These are phyloP conservation scores for Otis tarda DNA, from an alignment of 2,113 vertebrate species.

Conservation along the genomic window DNA sequence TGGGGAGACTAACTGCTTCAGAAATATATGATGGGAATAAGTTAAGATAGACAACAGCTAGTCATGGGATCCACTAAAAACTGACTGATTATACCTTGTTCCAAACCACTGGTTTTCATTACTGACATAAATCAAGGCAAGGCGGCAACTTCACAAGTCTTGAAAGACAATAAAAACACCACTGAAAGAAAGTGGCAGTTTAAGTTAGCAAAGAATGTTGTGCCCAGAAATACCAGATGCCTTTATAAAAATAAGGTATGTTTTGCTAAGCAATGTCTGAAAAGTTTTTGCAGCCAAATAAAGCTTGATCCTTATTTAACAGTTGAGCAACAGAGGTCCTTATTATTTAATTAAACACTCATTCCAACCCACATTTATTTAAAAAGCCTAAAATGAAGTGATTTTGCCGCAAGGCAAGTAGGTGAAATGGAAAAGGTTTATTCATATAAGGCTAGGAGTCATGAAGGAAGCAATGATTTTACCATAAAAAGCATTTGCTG, in stretches of 20 bases:
- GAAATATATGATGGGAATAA: slow-evolving; percentile 14
- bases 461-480: slow-evolving; percentile 16
- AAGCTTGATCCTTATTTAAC: slow-evolving; percentile 5
- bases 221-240: slow-evolving; percentile 6
- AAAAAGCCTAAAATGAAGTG: not conserved
- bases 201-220: not conserved
- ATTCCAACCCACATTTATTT: slow-evolving; percentile 6
- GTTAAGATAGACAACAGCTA: not conserved
- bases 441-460: not conserved
- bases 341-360: slow-evolving; percentile 46
- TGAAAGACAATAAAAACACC: slow-evolving; percentile 47
- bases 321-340: not conserved
- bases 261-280: slow-evolving; percentile 26
- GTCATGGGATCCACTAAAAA: not conserved
- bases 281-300: slow-evolving; percentile 12
- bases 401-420: slow-evolving; percentile 24
- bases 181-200: not conserved
- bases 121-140: slow-evolving; percentile 29
- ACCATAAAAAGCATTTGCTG: not conserved
- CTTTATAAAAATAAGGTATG: slow-evolving; percentile 24
- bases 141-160: not conserved
- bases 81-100: not conserved
- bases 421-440: slow-evolving; percentile 32
- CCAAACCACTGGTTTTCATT: slow-evolving; percentile 32
- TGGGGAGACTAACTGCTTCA: not conserved